These are phyloP conservation scores for Plusia festucae DNA, from an alignment of 2,888 invertebrate species.

Conservation along the genomic window DNA sequence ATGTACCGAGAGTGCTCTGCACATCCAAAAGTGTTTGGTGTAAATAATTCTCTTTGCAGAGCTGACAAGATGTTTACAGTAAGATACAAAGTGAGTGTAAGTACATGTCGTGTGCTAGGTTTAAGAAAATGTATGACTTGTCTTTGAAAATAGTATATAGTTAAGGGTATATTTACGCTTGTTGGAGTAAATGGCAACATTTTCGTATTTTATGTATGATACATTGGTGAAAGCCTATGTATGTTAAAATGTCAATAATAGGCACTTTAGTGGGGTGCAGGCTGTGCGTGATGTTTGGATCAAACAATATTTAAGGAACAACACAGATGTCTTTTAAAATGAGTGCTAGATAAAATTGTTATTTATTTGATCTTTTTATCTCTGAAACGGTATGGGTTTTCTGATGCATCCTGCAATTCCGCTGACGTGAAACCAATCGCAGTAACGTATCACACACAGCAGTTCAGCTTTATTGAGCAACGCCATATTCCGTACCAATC, in stretches of 20 bases:
- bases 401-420: not conserved
- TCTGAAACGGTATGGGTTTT: not conserved
- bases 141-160: too few relatives aligned
- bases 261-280: too few relatives aligned
- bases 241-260: too few relatives aligned
- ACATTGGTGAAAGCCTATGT: too few relatives aligned
- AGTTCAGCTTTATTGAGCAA: not conserved
- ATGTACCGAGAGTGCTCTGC: not conserved
- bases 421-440: not conserved
- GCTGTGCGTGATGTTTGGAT: too few relatives aligned
- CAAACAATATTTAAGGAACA: too few relatives aligned
- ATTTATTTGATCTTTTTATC: not conserved
- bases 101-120: not conserved
- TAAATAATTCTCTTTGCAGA: not conserved
- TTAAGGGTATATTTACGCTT: too few relatives aligned
- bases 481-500: constrained; percentile 21
- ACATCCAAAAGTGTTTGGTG: not conserved
- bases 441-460: not conserved
- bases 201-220: not conserved
- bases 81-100: not conserved
- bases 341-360: not conserved
- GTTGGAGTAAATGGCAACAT: not conserved
- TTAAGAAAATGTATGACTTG: not conserved
- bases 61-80: not conserved
- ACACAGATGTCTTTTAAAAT: too few relatives aligned